Evolutionary conservation across 2,797 vertebrate genomes (phyloP).

Genomic region (Synanceia verrucosa): DNA sequence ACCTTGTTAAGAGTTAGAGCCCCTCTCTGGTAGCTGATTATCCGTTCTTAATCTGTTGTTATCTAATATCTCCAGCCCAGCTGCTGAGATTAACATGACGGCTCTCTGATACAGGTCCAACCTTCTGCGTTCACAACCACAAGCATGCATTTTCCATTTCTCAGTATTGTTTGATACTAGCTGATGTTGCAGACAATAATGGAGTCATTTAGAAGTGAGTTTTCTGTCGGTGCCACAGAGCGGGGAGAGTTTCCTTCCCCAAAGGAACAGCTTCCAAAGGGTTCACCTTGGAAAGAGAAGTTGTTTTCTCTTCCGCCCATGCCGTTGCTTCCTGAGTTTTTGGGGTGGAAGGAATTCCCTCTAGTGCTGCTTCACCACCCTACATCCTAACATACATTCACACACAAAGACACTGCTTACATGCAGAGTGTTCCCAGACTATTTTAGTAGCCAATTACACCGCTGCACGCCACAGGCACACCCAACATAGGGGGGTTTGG

Average conservation of each 20-base stretch:
- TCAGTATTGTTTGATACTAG: neutral
- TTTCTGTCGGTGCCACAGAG: conserved; percentile 33
- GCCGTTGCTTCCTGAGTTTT: conserved; percentile 71
- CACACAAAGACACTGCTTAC: neutral
- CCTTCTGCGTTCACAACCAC: neutral
- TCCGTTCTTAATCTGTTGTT: conserved; percentile 51
- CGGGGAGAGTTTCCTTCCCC: conserved; percentile 55
- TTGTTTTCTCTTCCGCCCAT: conserved; percentile 71
- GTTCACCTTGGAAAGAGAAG: conserved; percentile 66
- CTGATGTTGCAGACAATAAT: conserved; percentile 34
- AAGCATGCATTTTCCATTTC: neutral
- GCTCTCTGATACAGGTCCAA: conserved; percentile 20
- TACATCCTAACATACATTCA: conserved; percentile 46
- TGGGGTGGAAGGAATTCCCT: conserved; percentile 75
- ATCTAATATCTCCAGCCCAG: conserved; percentile 44
- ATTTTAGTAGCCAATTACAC: too few relatives aligned
- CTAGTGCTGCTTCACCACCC: conserved; percentile 58
- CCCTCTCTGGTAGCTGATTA: conserved; percentile 35
- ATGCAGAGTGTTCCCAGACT: too few relatives aligned
- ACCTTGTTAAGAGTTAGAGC: conserved; percentile 26
- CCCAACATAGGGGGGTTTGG: too few relatives aligned
- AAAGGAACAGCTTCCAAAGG: conserved; percentile 55
- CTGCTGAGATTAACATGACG: conserved; percentile 35
- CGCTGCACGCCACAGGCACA: too few relatives aligned
- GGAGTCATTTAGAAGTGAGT: conserved; percentile 36